Conservation (phyloP, 2,888 invertebrate species). For the Gastrophysa polygoni region DNA sequence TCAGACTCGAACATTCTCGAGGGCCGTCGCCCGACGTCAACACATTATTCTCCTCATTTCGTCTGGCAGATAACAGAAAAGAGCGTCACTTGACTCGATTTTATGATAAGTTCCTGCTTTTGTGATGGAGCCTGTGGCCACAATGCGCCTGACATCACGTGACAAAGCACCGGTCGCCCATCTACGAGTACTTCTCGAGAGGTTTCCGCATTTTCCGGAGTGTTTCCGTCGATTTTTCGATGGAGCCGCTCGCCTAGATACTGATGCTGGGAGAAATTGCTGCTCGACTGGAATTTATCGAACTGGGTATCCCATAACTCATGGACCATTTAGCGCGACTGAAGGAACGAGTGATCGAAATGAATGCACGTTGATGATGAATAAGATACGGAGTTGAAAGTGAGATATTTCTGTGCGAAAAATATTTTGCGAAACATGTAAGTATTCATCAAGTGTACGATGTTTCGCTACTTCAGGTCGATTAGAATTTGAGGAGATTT, state of each 20-base stretch:
- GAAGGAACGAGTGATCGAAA: too few relatives aligned
- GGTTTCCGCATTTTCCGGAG: neutral
- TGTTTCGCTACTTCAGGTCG: too few relatives aligned
- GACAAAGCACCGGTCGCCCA: conserved; percentile 39
- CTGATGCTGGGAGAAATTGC: neutral
- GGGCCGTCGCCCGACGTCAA: neutral
- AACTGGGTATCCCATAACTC: too few relatives aligned
- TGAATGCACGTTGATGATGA: too few relatives aligned
- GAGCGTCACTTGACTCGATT: conserved; percentile 41
- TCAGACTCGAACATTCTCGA: too few relatives aligned
- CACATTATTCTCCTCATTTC: conserved; percentile 30
- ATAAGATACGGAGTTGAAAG: too few relatives aligned
- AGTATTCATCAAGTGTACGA: too few relatives aligned
- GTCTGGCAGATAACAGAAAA: conserved; percentile 27
- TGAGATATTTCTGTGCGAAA: too few relatives aligned
- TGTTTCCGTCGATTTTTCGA: neutral
- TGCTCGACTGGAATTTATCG: neutral
- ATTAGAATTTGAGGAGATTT: too few relatives aligned
- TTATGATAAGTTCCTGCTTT: conserved; percentile 42
- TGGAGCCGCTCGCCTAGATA: neutral
- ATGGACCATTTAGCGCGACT: too few relatives aligned
- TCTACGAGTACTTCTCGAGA: conserved; percentile 31
- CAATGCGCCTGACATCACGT: conserved; percentile 37
- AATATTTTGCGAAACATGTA: too few relatives aligned
- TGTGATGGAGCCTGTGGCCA: conserved; percentile 43